These are phyloP conservation scores for Gymnocheta viridis DNA, from an alignment of 2,888 invertebrate species.

Conservation along the genomic window DNA sequence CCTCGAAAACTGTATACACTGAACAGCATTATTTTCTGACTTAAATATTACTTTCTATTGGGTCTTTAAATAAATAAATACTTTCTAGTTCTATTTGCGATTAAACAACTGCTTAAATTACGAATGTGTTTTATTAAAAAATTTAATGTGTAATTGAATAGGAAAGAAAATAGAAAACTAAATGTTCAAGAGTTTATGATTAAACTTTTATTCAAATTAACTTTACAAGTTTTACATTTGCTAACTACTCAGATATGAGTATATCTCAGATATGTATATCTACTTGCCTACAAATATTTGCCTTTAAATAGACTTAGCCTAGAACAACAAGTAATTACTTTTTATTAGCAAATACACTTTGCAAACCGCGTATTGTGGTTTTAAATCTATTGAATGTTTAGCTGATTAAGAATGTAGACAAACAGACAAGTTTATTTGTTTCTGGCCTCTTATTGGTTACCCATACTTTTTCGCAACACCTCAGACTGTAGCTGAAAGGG, in stretches of 20 bases:
- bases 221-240: no score
- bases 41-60: not conserved
- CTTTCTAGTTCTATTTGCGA: slow-evolving; percentile 44
- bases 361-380: slow-evolving; percentile 48
- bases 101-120: not conserved
- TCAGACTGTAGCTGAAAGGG: not conserved
- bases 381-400: slow-evolving; percentile 31
- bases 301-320: not conserved
- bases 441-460: not conserved
- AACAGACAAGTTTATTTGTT: not conserved
- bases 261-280: not conserved
- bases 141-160: no score
- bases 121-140: not conserved
- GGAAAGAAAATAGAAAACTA: no score
- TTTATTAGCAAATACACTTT: slow-evolving; percentile 34
- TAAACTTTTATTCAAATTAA: no score
- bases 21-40: not conserved
- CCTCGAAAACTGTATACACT: no score
- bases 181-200: no score
- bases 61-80: slow-evolving; percentile 1
- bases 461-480: not conserved
- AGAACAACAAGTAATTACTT: slow-evolving; percentile 14
- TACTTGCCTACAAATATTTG: not conserved
- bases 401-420: slow-evolving; percentile 36
- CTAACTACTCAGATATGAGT: no score